Conservation (phyloP, 2,797 vertebrate species). For the Schizopygopsis malacanthus region DNA sequence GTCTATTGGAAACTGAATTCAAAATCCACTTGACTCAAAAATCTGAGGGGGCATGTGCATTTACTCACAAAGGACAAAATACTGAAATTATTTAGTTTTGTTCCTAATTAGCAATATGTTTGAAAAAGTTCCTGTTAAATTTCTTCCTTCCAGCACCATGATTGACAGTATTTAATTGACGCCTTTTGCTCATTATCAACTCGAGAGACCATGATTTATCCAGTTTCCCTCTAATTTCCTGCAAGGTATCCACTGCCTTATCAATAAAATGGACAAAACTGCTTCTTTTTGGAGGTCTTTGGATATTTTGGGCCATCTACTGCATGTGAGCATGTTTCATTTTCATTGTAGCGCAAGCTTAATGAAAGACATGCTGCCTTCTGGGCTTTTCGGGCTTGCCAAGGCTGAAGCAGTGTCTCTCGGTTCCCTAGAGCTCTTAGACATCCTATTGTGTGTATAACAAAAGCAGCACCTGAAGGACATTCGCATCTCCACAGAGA, state of each 20-base stretch:
- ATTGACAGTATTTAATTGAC: background rate
- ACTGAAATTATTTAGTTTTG: background rate
- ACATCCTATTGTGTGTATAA: conserved; percentile 40
- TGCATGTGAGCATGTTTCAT: conserved; percentile 11
- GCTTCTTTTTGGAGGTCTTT: conserved; percentile 9
- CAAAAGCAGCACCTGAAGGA: conserved; percentile 29
- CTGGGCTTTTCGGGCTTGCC: background rate
- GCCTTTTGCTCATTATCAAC: conserved; percentile 1
- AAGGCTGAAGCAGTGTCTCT: conserved; percentile 27
- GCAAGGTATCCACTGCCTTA: background rate
- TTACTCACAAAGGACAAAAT: background rate
- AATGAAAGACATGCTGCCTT: background rate
- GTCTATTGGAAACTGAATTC: too few relatives aligned
- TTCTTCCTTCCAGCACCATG: background rate
- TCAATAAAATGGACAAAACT: background rate
- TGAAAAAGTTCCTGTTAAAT: background rate
- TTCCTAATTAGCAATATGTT: background rate
- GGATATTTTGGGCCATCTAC: background rate
- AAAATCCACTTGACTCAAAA: too few relatives aligned
- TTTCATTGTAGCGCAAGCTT: conserved; percentile 12
- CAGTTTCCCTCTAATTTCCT: background rate
- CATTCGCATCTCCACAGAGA: background rate
- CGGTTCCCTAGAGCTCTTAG: conserved; percentile 28
- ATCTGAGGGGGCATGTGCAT: background rate
- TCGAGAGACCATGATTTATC: background rate